A percentile compares a stretch with the other conserved stretches of the same genome.
Conservation (phyloP, 2,797 vertebrate genomes). For the Ctenosaura bakeri region DNA sequence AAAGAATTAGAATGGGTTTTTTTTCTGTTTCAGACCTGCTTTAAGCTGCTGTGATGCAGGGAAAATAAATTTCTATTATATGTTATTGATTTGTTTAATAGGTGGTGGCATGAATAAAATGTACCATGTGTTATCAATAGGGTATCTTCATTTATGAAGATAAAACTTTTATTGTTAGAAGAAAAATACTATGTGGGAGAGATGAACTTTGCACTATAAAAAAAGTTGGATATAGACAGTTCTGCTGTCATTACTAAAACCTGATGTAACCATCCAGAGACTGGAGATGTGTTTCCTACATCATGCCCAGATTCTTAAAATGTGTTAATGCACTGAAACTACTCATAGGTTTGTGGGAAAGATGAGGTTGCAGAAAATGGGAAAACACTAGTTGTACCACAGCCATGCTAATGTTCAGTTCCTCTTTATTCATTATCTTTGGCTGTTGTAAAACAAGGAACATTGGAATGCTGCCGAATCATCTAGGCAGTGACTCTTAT, state of each 20-base stretch:
- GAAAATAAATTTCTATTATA: conserved; percentile 65
- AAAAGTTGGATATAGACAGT: conserved; percentile 47
- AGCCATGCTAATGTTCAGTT: not conserved
- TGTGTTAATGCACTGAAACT: conserved; percentile 41
- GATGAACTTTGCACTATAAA: conserved; percentile 75
- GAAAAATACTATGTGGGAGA: conserved; percentile 56
- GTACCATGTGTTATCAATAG: conserved; percentile 52
- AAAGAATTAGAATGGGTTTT: conserved; percentile 48
- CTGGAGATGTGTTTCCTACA: conserved; percentile 34
- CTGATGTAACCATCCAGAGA: conserved; percentile 45
- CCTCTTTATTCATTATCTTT: not conserved
- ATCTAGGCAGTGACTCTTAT: not conserved
- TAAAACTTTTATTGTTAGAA: conserved; percentile 59
- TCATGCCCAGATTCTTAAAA: conserved; percentile 61
- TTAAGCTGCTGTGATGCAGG: conserved; percentile 62
- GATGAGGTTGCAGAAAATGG: not conserved
- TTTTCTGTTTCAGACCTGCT: conserved; percentile 59
- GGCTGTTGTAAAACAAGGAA: conserved; percentile 38
- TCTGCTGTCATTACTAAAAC: conserved; percentile 49
- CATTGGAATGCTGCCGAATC: conserved; percentile 26
- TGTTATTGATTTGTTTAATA: conserved; percentile 61
- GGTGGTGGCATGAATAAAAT: conserved; percentile 44
- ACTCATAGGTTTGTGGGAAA: not conserved
- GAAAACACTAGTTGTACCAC: not conserved
- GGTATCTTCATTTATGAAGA: conserved; percentile 69